Conservation (phyloP, 2,797 vertebrate species). For the Liparis tanakae region DNA sequence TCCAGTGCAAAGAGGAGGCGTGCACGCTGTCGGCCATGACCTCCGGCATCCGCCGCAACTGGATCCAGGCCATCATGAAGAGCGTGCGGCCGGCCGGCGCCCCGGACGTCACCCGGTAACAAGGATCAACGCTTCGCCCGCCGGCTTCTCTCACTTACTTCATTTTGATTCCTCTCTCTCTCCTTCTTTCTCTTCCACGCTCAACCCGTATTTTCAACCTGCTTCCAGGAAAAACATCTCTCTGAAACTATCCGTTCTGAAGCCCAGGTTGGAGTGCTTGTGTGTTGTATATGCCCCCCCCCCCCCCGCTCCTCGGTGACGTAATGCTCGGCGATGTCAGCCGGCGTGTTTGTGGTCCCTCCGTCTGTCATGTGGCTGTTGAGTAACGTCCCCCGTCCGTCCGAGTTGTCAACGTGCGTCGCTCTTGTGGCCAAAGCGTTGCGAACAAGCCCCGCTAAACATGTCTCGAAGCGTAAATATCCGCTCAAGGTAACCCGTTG, state of each 20-base stretch:
- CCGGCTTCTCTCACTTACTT: slow-evolving; percentile 60
- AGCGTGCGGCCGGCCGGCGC: slow-evolving; percentile 91
- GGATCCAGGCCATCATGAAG: slow-evolving; percentile 99
- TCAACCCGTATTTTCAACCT: slow-evolving; percentile 67
- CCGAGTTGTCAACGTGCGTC: too few relatives aligned
- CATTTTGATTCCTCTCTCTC: slow-evolving; percentile 69
- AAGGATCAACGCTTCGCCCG: slow-evolving; percentile 50
- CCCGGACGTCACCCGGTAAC: slow-evolving; percentile 96
- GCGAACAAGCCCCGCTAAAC: too few relatives aligned
- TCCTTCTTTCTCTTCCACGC: slow-evolving; percentile 66
- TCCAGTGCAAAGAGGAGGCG: slow-evolving; percentile 92
- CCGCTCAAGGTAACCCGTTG: too few relatives aligned
- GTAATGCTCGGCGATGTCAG: slow-evolving; percentile 77
- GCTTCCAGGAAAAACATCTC: slow-evolving; percentile 92
- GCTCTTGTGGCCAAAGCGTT: too few relatives aligned
- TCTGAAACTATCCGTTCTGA: slow-evolving; percentile 94
- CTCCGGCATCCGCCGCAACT: slow-evolving; percentile 96
- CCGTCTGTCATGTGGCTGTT: slow-evolving; percentile 76
- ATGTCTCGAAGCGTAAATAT: too few relatives aligned
- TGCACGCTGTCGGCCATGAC: slow-evolving; percentile 98
- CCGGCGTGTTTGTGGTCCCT: slow-evolving; percentile 79
- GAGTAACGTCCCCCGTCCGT: slow-evolving; percentile 72
- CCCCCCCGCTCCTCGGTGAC: slow-evolving; percentile 58
- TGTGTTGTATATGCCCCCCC: slow-evolving; percentile 70
- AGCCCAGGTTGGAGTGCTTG: slow-evolving; percentile 92